These are phyloP conservation scores for Emydocephalus ijimae DNA, from an alignment of 2,113 vertebrate species.

Conservation along the genomic window DNA sequence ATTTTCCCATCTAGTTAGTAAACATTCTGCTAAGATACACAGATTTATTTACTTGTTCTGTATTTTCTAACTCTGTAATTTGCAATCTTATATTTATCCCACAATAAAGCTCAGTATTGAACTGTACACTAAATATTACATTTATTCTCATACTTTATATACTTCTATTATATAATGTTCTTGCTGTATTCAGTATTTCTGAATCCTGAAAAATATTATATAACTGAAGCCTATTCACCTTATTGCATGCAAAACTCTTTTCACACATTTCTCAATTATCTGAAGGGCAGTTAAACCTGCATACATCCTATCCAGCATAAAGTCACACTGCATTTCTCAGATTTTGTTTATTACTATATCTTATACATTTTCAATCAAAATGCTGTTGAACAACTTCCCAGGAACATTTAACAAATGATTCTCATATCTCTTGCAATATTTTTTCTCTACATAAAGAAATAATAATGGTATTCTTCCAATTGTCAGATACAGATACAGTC, in stretches of 20 bases:
- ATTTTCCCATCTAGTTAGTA: neutral
- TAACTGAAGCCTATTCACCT: neutral
- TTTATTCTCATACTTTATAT: neutral
- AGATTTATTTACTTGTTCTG: neutral
- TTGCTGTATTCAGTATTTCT: neutral
- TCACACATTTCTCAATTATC: neutral
- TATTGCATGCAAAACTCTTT: neutral
- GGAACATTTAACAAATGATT: neutral
- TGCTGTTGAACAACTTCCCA: neutral
- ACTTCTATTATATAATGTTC: neutral
- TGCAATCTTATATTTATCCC: neutral
- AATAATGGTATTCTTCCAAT: neutral
- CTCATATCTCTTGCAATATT: neutral
- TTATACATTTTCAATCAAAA: neutral
- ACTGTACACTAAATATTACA: neutral
- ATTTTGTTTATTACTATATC: neutral
- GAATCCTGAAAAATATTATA: neutral
- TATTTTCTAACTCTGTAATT: neutral
- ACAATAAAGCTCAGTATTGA: neutral
- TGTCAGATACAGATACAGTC: neutral
- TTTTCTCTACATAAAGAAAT: neutral
- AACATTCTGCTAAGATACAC: neutral
- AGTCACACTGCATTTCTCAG: neutral
- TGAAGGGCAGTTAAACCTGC: neutral
- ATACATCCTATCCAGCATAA: neutral